phyloP scores from a whole-genome alignment of 37 sponge, comb jelly and placozoan genomes.

The Aplysina aerophoba region DNA sequence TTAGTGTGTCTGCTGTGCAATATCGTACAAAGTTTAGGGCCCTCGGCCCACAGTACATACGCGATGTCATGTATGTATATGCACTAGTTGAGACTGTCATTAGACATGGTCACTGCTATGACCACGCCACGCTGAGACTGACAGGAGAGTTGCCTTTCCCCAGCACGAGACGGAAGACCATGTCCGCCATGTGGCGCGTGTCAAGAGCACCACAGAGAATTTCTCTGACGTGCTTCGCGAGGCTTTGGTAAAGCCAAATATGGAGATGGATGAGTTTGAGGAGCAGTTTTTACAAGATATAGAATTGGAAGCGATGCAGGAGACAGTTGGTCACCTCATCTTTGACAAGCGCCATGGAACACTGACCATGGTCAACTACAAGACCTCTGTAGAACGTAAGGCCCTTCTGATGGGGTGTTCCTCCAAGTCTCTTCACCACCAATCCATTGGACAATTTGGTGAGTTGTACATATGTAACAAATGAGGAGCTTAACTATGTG shows the following conservation, averaged over 20 bases:
- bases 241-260: neutral
- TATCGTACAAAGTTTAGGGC: too few species aligned
- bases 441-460: constrained; percentile 75
- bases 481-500: too few species aligned
- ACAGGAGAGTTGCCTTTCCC: neutral
- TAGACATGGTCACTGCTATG: too few species aligned
- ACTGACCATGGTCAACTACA: constrained; percentile 51
- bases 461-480: neutral
- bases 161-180: constrained; percentile 4
- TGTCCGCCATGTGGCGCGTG: neutral
- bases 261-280: constrained; percentile 4
- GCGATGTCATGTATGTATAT: too few species aligned
- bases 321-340: constrained; percentile 25
- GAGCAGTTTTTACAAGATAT: constrained; percentile 14
- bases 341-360: constrained; percentile 31
- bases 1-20: too few species aligned
- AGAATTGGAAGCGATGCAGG: neutral
- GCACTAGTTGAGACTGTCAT: too few species aligned
- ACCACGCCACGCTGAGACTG: too few species aligned
- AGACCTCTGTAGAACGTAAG: constrained; percentile 28
- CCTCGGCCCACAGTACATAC: too few species aligned
- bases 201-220: neutral
- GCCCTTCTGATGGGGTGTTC: constrained; percentile 56
- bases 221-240: neutral
- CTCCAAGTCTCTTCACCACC: constrained; percentile 39